phyloP scores from a whole-genome alignment of 2,888 invertebrate genomes.

The Gastracanthus pulcherrimus region DNA sequence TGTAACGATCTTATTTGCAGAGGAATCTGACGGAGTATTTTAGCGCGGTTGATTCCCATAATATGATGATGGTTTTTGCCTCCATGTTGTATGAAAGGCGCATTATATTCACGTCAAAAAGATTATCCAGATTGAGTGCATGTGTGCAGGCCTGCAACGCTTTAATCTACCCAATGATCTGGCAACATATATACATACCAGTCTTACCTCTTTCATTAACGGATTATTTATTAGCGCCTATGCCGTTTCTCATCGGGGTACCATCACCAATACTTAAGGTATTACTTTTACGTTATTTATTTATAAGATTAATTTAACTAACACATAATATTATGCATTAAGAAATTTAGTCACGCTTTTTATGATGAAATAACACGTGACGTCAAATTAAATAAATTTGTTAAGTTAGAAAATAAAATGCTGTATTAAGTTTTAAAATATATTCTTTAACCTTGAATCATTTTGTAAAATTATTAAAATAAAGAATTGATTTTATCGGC shows the following conservation, averaged over 20 bases:
- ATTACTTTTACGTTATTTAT: conserved; percentile 56
- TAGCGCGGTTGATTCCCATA: conserved; percentile 95
- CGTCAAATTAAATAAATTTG: neutral
- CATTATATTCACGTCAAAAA: conserved; percentile 94
- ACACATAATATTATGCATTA: neutral
- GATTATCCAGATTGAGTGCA: conserved; percentile 93
- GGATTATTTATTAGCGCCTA: conserved; percentile 95
- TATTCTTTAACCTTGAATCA: too few relatives aligned
- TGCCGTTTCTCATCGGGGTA: conserved; percentile 98
- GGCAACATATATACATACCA: conserved; percentile 99
- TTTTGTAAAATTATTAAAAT: too few relatives aligned
- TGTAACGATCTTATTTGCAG: conserved; percentile 79
- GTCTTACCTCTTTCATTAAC: conserved; percentile 92
- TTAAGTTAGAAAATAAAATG: neutral
- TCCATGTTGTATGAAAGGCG: conserved; percentile 96
- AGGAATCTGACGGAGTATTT: conserved; percentile 98
- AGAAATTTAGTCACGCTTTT: neutral
- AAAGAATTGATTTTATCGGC: too few relatives aligned
- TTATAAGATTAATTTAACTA: neutral
- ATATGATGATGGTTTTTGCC: conserved; percentile 97
- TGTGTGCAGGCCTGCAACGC: conserved; percentile 96
- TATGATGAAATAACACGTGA: neutral
- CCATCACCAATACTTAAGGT: conserved; percentile 91
- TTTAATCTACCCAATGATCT: conserved; percentile 97
- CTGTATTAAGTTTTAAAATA: too few relatives aligned